These are phyloP conservation scores for Podilymbus podiceps DNA, from an alignment of 2,113 vertebrate species.

Conservation along the genomic window DNA sequence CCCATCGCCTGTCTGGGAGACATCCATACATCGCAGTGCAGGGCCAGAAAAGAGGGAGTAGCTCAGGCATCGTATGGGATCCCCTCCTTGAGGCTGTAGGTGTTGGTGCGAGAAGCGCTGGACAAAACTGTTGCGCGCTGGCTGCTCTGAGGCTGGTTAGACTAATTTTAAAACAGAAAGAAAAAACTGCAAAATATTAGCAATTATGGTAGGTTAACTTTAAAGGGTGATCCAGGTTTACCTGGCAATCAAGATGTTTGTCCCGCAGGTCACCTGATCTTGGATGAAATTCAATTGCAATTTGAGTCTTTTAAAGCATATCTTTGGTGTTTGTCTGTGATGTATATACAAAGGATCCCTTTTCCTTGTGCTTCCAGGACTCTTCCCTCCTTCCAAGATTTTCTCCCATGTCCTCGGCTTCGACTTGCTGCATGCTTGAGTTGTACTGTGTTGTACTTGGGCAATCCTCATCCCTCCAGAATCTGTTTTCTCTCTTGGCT, in stretches of 20 bases:
- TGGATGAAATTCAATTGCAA: background rate
- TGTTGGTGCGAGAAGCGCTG: background rate
- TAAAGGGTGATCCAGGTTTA: background rate
- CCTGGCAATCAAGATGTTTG: background rate
- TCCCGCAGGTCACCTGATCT: background rate
- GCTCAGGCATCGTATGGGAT: accelerated
- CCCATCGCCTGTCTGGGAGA: background rate
- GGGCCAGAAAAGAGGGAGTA: background rate
- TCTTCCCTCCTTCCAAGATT: background rate
- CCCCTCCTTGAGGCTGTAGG: background rate
- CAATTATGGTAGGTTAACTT: background rate
- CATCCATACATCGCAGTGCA: background rate
- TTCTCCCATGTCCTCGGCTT: background rate
- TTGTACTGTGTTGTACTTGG: background rate
- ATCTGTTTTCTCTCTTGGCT: background rate
- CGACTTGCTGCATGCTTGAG: background rate
- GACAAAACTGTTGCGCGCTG: background rate
- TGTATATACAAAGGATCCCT: background rate
- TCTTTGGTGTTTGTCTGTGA: background rate
- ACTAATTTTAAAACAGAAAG: background rate
- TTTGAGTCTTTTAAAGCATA: background rate
- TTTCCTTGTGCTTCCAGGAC: background rate
- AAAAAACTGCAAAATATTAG: background rate
- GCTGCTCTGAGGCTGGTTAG: background rate
- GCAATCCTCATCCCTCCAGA: background rate